A percentile compares a stretch with the other conserved stretches of the same genome.
These are phyloP conservation scores for Myiagra hebetior DNA, from an alignment of 2,113 vertebrate genomes.

Conservation along the genomic window DNA sequence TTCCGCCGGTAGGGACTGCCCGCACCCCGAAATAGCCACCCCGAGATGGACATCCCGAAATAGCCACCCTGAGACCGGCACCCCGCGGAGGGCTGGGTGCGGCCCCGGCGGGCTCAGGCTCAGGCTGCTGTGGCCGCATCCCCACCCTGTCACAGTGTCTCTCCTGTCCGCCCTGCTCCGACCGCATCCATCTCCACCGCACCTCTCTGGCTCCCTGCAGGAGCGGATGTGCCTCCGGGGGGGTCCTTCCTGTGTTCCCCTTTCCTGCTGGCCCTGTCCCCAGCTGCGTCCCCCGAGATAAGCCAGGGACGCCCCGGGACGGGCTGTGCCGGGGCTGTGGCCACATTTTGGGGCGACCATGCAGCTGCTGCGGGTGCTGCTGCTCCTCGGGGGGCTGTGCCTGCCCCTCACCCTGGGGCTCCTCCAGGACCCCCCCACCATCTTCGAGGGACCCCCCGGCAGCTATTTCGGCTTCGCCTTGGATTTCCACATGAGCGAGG, in stretches of 20 bases:
- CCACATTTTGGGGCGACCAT: too few species aligned
- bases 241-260: neutral
- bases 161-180: neutral
- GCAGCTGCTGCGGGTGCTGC: too few species aligned
- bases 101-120: neutral
- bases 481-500: too few species aligned
- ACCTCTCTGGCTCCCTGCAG: neutral
- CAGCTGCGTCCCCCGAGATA: neutral
- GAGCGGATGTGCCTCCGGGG: neutral
- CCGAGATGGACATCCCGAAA: neutral
- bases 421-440: too few species aligned
- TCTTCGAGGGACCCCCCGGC: too few species aligned
- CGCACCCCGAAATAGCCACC: neutral
- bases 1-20: neutral
- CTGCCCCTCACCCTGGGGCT: too few species aligned
- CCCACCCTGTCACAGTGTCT: neutral
- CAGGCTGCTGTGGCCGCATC: accelerated
- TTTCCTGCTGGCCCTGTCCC: neutral
- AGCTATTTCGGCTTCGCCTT: too few species aligned
- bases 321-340: neutral
- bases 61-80: neutral
- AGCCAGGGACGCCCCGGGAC: accelerated
- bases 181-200: neutral
- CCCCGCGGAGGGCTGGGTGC: neutral
- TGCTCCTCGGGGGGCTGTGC: too few species aligned